Evolutionary conservation across 2,888 invertebrate species (phyloP).

Genomic region (Heteromurus nitidus): DNA sequence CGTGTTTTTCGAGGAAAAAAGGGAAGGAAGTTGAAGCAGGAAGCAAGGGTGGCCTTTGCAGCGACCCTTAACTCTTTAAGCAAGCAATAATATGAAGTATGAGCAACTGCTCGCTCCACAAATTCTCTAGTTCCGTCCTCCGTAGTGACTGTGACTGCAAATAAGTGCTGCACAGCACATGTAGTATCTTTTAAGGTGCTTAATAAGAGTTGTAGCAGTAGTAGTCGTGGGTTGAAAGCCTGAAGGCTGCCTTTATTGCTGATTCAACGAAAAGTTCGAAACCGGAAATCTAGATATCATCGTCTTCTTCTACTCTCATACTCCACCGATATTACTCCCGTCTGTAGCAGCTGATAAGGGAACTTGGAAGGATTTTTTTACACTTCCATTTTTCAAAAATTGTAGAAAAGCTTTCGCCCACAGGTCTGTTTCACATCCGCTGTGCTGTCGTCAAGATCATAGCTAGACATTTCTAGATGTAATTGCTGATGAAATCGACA

Average conservation of each 20-base stretch:
- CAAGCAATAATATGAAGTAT: too few relatives aligned
- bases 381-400: constrained; percentile 41
- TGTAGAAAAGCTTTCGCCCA: constrained; percentile 10
- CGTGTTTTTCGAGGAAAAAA: too few relatives aligned
- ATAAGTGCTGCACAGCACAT: too few relatives aligned
- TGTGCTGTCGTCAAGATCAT: constrained; percentile 22
- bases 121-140: too few relatives aligned
- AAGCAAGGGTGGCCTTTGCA: constrained; percentile 33
- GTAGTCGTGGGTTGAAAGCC: too few relatives aligned
- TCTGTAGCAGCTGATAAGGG: constrained; percentile 15
- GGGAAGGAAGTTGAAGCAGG: constrained; percentile 11
- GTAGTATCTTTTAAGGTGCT: neutral
- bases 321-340: neutral
- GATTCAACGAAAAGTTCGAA: constrained; percentile 8
- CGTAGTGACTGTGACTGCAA: too few relatives aligned
- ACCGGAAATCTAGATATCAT: neutral
- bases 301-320: neutral
- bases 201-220: too few relatives aligned
- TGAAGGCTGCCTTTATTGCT: constrained; percentile 1
- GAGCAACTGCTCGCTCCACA: too few relatives aligned
- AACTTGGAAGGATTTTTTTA: neutral
- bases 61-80: constrained; percentile 30
- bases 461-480: neutral
- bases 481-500: constrained; percentile 43
- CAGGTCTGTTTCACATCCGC: neutral